Evolutionary conservation across 2,888 invertebrate species (phyloP), one percentile per base, ranked within the genome.

Genomic region (Dromius quadrimaculatus): DNA sequence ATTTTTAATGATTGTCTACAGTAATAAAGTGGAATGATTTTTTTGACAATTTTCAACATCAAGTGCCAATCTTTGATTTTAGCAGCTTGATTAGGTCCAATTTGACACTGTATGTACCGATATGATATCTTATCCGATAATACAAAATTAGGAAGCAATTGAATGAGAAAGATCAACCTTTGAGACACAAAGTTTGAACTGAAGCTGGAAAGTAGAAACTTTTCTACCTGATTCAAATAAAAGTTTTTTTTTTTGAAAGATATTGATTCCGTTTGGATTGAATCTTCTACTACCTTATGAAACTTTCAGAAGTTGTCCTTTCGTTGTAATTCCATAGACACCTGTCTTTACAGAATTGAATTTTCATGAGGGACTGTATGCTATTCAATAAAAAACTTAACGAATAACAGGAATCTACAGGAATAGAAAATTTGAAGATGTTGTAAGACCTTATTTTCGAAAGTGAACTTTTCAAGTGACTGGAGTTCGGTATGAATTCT

Each of bases 251-350:
- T 23, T 28, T 11, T 43, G 19, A 43, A 15, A 17, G 43, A 54
- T 54, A 54, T 54, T 54, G 50, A 54, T 54, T 54, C 17, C 13
- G 50, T 2, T 6, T 15, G 50, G 15, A 23, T 23, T 8, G 9
- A 28, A 28, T 36, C 38, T 59, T 59, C 36, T 34, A 59, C 36
- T 59, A 59, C 38, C 62, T 62, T 32, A 62, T 62, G 62, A 23
- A 62, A 62, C 41, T 62, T 41, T 1, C 15, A 61, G 41, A 62
- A 62, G 62, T 62, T 62, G 23, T 62, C 62, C 62, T 23, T 41
- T 62, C 62, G 38, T 62, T 62, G 62, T 62, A 62, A 62, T 62
- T 62, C 62, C 23, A 62, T 62, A 62, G 62, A 22, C 41, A 22
- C 38, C 15, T 23, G 23, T 20, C 41, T 62, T 41, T 43, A 62